These are phyloP conservation scores for Rotaria macrura DNA, from an alignment of 2,888 invertebrate genomes.

Conservation along the genomic window DNA sequence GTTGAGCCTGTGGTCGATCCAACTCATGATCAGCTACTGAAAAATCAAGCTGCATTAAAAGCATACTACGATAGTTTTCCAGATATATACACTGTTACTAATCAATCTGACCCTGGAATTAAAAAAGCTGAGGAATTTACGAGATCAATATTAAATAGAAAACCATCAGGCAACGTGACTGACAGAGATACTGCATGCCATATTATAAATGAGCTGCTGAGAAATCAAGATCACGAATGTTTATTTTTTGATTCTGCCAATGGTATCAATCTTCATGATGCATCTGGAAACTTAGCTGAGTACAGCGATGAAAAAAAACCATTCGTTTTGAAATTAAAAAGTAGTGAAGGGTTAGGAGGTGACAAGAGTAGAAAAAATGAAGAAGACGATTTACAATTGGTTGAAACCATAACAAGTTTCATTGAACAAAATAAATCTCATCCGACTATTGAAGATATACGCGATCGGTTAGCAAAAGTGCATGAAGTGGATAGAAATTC, in stretches of 20 bases:
- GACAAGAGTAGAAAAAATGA: background rate
- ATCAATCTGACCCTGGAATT: background rate
- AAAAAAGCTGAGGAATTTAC: background rate
- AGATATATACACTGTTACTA: background rate
- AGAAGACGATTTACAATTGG: background rate
- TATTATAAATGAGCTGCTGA: background rate
- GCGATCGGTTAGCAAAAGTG: background rate
- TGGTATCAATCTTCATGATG: background rate
- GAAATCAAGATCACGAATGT: background rate
- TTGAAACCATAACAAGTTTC: background rate
- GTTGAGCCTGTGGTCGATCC: too few relatives aligned
- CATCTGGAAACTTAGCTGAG: background rate
- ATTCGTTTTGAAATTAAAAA: background rate
- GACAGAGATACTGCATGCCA: background rate
- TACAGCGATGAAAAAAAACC: background rate
- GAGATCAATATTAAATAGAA: background rate
- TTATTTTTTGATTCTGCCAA: background rate
- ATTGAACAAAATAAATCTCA: background rate
- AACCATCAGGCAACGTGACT: background rate
- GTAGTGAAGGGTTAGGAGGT: background rate
- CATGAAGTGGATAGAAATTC: background rate
- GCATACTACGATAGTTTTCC: background rate
- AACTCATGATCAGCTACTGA: too few relatives aligned
- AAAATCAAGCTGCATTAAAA: too few relatives aligned
- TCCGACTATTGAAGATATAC: background rate